Conservation (phyloP, 1,140 invertebrate species). For the Tyrophagus putrescentiae region DNA sequence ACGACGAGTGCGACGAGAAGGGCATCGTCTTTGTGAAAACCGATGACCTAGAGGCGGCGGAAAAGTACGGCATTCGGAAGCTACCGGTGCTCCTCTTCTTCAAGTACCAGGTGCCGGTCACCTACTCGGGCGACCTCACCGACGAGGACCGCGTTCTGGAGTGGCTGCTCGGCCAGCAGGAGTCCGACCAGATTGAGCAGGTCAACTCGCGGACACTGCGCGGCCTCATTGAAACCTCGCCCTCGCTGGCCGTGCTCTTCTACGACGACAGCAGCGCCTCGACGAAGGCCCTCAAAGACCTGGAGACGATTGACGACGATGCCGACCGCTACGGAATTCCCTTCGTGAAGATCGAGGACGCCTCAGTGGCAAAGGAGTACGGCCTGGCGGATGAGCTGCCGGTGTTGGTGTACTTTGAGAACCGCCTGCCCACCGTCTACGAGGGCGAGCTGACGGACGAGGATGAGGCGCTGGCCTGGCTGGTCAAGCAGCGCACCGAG, state of each 20-base stretch:
- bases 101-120: slow-evolving; percentile 29
- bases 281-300: slow-evolving; percentile 29
- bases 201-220: slow-evolving; percentile 78
- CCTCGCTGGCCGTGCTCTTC: slow-evolving; percentile 61
- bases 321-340: slow-evolving; percentile 29
- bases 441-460: slow-evolving; percentile 66
- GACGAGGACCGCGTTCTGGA: slow-evolving; percentile 79
- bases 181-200: slow-evolving; percentile 80
- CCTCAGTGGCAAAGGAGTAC: slow-evolving; percentile 28
- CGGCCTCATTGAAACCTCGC: slow-evolving; percentile 70
- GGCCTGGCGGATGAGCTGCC: slow-evolving; percentile 30
- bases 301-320: slow-evolving; percentile 35
- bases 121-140: slow-evolving; percentile 51
- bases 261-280: slow-evolving; percentile 40
- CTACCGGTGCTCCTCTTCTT: slow-evolving; percentile 31
- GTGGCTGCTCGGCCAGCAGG: slow-evolving; percentile 78
- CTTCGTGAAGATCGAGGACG: slow-evolving; percentile 32
- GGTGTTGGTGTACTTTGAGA: slow-evolving; percentile 30
- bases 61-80: slow-evolving; percentile 29
- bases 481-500: slow-evolving; percentile 70
- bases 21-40: slow-evolving; percentile 32
- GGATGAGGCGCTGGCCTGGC: slow-evolving; percentile 74
- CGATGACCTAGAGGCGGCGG: slow-evolving; percentile 29
- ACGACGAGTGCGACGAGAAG: slow-evolving; percentile 30
- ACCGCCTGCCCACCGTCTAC: slow-evolving; percentile 28